phyloP scores from a whole-genome alignment of 1,140 invertebrate genomes.

The Daktulosphaira vitifoliae region DNA sequence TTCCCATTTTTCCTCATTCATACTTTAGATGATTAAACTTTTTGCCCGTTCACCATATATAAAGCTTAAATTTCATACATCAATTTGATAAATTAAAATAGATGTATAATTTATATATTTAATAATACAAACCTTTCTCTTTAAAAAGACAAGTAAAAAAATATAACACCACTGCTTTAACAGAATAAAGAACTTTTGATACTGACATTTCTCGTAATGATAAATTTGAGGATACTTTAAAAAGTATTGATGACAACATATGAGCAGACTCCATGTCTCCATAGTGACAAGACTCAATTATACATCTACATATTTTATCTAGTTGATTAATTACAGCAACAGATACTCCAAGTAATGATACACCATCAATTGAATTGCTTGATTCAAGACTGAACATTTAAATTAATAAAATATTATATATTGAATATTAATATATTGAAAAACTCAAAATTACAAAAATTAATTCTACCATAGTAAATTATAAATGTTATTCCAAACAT shows the following conservation, averaged over 20 bases:
- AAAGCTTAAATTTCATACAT: no score
- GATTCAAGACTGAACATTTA: constrained; percentile 6
- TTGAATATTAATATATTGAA: no score
- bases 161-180: constrained; percentile 58
- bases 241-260: constrained; percentile 16
- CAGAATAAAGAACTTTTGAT: constrained; percentile 25
- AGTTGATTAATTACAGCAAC: constrained; percentile 8
- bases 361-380: constrained; percentile 2
- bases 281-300: constrained; percentile 22
- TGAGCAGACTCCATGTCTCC: constrained; percentile 16
- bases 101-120: no score
- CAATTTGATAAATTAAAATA: no score
- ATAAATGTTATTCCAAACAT: constrained; percentile 16
- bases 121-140: constrained; percentile 32
- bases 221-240: constrained; percentile 13
- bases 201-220: constrained; percentile 21
- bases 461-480: constrained; percentile 19
- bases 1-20: no score
- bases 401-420: no score
- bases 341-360: constrained; percentile 12
- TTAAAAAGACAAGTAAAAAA: constrained; percentile 64
- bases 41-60: no score
- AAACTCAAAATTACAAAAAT: no score
- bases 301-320: constrained; percentile 18
- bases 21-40: no score